A percentile compares a stretch with the other conserved stretches of the same genome.
Evolutionary conservation across 2,797 vertebrate species (phyloP).

Genomic region (Bradypodion pumilum): DNA sequence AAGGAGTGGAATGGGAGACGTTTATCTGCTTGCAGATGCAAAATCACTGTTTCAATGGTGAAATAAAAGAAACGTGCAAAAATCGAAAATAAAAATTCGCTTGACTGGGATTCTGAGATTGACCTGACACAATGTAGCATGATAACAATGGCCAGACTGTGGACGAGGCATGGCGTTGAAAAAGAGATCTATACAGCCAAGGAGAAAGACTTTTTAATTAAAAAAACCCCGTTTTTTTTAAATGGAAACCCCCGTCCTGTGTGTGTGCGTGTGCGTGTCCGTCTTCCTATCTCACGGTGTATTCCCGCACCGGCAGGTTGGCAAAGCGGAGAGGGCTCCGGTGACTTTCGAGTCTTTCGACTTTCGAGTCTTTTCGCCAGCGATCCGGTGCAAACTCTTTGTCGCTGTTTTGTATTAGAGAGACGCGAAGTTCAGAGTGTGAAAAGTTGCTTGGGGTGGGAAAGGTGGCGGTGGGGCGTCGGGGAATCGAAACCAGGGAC

Average conservation of each 20-base stretch:
- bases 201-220: neutral
- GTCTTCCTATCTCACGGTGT: neutral
- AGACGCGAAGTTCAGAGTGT: constrained; percentile 19
- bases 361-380: neutral
- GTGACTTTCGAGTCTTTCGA: too few species aligned
- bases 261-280: too few species aligned
- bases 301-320: neutral
- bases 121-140: neutral
- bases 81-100: neutral
- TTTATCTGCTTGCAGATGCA: neutral
- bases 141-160: neutral
- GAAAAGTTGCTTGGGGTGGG: constrained; percentile 16
- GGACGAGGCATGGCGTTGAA: neutral
- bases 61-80: neutral
- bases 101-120: neutral
- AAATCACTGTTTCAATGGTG: neutral
- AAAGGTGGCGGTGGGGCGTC: too few species aligned
- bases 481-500: neutral
- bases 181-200: neutral
- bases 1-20: neutral
- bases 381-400: neutral
- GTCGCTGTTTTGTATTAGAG: constrained; percentile 15
- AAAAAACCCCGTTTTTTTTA: neutral
- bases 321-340: neutral
- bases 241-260: too few species aligned